A percentile compares a stretch with the other conserved stretches of the same genome.
Evolutionary conservation across 2,888 invertebrate genomes (phyloP).

Genomic region (Spodoptera picta): DNA sequence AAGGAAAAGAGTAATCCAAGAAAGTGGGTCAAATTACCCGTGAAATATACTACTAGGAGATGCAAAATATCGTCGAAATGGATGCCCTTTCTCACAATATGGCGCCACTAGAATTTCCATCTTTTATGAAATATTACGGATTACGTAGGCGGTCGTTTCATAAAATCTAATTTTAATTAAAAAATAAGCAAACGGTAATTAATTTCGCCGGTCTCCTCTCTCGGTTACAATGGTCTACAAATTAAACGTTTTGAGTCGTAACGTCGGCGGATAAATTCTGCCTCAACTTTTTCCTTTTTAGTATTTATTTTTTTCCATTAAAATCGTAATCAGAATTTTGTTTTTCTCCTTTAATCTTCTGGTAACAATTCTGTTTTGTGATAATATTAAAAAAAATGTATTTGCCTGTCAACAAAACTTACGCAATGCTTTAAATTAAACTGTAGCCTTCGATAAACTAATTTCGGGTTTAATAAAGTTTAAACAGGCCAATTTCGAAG

Average conservation of each 20-base stretch:
- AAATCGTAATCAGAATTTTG: constrained; percentile 64
- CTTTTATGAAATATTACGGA: constrained; percentile 86
- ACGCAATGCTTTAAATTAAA: constrained; percentile 66
- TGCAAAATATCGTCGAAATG: constrained; percentile 83
- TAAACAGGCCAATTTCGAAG: constrained; percentile 76
- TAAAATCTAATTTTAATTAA: constrained; percentile 86
- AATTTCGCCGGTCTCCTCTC: constrained; percentile 74
- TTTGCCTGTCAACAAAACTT: constrained; percentile 48
- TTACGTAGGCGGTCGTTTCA: constrained; percentile 79
- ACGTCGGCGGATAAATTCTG: constrained; percentile 66
- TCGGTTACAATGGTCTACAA: constrained; percentile 78
- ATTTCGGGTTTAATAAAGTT: constrained; percentile 75
- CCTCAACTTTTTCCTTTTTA: constrained; percentile 63
- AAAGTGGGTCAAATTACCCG: constrained; percentile 78
- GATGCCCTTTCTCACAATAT: constrained; percentile 86
- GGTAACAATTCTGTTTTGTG: constrained; percentile 55
- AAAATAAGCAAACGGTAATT: constrained; percentile 85
- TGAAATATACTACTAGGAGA: constrained; percentile 80
- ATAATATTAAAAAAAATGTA: constrained; percentile 44
- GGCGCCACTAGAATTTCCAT: constrained; percentile 86
- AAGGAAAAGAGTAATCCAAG: constrained; percentile 65
- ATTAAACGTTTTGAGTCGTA: constrained; percentile 74
- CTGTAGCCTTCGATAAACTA: constrained; percentile 70
- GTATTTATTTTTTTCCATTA: constrained; percentile 70
- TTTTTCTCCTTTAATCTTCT: constrained; percentile 57